Evolutionary conservation across 2,888 invertebrate genomes (phyloP).

Genomic region (Scotopteryx bipunctaria): DNA sequence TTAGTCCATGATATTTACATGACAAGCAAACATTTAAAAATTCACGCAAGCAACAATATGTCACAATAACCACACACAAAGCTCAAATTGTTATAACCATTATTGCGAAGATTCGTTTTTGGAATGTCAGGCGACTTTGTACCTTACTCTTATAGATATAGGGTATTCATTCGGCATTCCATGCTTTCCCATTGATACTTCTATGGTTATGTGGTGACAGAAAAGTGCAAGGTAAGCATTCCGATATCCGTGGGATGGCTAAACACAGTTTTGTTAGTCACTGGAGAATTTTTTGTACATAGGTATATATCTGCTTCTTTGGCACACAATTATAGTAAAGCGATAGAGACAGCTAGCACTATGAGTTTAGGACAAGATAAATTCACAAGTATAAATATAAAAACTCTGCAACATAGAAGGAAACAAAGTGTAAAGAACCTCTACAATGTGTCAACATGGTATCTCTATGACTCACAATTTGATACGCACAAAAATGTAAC

Average conservation of each 20-base stretch:
- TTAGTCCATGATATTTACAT: conserved; percentile 33
- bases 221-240: conserved; percentile 67
- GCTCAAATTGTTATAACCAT: conserved; percentile 49
- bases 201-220: conserved; percentile 59
- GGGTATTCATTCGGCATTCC: conserved; percentile 68
- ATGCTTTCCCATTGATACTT: conserved; percentile 64
- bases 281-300: conserved; percentile 41
- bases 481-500: conserved; percentile 6
- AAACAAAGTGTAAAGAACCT: too few relatives aligned
- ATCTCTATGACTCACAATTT: conserved; percentile 15
- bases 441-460: neutral
- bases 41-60: conserved; percentile 38
- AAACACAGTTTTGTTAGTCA: conserved; percentile 41
- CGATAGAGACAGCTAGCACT: neutral
- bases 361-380: too few relatives aligned
- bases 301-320: too few relatives aligned
- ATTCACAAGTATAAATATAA: too few relatives aligned
- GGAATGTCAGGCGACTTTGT: conserved; percentile 34
- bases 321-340: too few relatives aligned
- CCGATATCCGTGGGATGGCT: conserved; percentile 50
- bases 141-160: conserved; percentile 29
- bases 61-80: conserved; percentile 72
- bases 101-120: conserved; percentile 32
- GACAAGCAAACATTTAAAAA: conserved; percentile 21
- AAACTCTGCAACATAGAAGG: too few relatives aligned